Conservation (phyloP, 37 sponge, comb jelly and placozoan genomes). For the Aplysina aerophoba region DNA sequence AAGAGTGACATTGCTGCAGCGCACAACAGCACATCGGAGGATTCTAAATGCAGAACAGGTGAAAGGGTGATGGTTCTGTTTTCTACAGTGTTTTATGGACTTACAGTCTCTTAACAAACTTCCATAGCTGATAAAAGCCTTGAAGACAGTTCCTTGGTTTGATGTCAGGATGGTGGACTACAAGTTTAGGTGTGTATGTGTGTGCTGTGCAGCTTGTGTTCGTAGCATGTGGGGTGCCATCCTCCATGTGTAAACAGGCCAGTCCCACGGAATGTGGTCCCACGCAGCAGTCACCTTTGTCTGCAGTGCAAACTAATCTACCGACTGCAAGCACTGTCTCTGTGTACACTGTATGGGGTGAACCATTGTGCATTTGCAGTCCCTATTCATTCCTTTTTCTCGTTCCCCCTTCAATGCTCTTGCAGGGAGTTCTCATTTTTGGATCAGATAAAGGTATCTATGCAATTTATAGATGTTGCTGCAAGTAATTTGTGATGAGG, state of each 20-base stretch:
- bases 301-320: no score
- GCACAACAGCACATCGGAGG: conserved; percentile 72
- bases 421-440: conserved; percentile 59
- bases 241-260: not conserved
- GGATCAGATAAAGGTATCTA: conserved; percentile 63
- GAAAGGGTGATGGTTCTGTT: conserved; percentile 1
- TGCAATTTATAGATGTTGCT: not conserved
- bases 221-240: not conserved
- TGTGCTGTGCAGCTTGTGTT: not conserved
- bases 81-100: no score
- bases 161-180: conserved; percentile 74
- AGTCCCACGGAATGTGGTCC: no score
- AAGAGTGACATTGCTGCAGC: conserved; percentile 78
- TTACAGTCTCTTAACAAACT: no score
- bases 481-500: no score
- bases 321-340: no score
- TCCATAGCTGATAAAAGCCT: conserved; percentile 49
- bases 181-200: conserved; percentile 41
- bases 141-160: conserved; percentile 62
- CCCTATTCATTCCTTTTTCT: not conserved
- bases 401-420: not conserved
- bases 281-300: no score
- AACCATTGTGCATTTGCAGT: not conserved
- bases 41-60: conserved; percentile 87
- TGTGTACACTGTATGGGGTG: no score